Conservation (phyloP, 2,113 vertebrate species). For the Puma concolor region DNA sequence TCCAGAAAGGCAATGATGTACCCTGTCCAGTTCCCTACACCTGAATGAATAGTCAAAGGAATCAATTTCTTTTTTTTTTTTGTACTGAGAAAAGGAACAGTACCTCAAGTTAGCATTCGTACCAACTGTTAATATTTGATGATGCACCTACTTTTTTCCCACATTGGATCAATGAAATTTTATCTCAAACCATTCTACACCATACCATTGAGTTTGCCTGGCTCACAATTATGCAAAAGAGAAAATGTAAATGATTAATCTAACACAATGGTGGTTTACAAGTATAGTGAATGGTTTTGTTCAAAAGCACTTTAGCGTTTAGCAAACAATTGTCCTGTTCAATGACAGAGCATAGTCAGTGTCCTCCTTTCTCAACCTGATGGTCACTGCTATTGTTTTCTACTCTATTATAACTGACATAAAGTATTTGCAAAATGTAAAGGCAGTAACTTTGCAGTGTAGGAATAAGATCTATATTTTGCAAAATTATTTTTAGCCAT, state of each 20-base stretch:
- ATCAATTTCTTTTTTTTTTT: neutral
- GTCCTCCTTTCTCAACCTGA: neutral
- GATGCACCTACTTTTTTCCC: slow-evolving; percentile 20
- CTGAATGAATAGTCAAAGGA: neutral
- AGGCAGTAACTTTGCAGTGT: slow-evolving; percentile 2
- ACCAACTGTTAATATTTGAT: neutral
- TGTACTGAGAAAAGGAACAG: neutral
- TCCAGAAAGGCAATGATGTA: neutral
- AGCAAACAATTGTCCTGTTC: neutral
- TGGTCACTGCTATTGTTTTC: neutral
- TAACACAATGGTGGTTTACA: slow-evolving; percentile 18
- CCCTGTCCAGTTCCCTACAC: neutral
- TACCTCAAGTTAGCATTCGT: neutral
- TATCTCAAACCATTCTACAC: neutral
- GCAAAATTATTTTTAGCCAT: slow-evolving; percentile 19
- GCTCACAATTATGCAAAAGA: slow-evolving; percentile 23
- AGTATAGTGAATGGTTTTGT: slow-evolving; percentile 5
- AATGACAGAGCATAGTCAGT: neutral
- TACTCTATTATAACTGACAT: neutral
- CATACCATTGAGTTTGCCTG: slow-evolving; percentile 6
- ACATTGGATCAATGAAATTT: neutral
- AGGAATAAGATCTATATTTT: slow-evolving; percentile 24
- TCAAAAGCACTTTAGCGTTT: neutral
- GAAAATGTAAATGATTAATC: slow-evolving; percentile 22
- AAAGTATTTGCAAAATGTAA: slow-evolving; percentile 28